Evolutionary conservation across 2,113 vertebrate genomes (phyloP), one percentile per base, ranked within the genome.

Genomic region (Chionodraco myersi): DNA sequence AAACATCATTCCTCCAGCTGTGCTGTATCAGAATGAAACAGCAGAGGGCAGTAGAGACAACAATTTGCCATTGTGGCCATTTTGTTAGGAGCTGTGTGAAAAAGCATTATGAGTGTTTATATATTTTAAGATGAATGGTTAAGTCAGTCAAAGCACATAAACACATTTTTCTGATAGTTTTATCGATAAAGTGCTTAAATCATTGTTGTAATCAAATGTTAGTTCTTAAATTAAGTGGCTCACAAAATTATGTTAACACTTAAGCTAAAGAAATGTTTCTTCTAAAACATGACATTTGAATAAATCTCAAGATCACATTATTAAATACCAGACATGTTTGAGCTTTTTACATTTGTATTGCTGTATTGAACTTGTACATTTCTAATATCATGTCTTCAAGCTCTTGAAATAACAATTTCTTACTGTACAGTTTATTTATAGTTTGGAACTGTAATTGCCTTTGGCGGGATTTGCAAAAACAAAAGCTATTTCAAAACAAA

Each of bases 41-140:
- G 80, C 56, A 93, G 93, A 79, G 84, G 90, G 89, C 79, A 81
- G 71, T 13, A 82, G 47, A 82, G 49, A 2, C 23, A 44, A 77
- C 13, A 10, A 44, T 81, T 69, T 6, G 4, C 53, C 48, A 2
- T 3, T 51, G 67, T 67, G 65, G 67, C 66, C 75, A 62, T 84
- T 80, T 88, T 86, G 65, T 77, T 21, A 10, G 48, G 34, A 67
- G 23, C 12, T 12, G 5, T 59, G 14, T n/a, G 10, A 10, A 23
- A n/a, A 16, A 12, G 41, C 1, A 23, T 45, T 11, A 6, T 47
- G 34, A n/a, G 7, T 1, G 6, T 51, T 12, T 67, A 1, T 52
- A 34, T 44, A 30, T 47, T n/a, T 72, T 23, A 62, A 21, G 1
- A n/a, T 53, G 4, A 23, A 59, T 12, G 5, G 13, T 21, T 41